A percentile compares a stretch with the other conserved stretches of the same genome.
Conservation (phyloP, 2,113 vertebrate species). For the Vidua macroura region DNA sequence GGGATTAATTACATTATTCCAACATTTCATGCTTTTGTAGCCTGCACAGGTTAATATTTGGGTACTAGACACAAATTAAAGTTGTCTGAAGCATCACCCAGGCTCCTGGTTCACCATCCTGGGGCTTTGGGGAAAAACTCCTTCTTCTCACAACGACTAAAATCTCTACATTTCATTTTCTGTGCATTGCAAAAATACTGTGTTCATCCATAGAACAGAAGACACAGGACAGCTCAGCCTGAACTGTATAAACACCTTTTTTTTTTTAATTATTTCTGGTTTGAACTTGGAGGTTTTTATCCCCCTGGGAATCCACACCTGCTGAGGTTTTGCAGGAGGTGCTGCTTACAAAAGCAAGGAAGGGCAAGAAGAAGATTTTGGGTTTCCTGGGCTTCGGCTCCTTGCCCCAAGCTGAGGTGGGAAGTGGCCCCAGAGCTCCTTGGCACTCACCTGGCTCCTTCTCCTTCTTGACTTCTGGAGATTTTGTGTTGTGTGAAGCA, state of each 20-base stretch:
- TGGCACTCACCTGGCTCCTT: fast-evolving
- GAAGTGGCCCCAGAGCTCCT: fast-evolving
- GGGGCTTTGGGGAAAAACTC: background rate
- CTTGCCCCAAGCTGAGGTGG: background rate
- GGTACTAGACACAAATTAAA: background rate
- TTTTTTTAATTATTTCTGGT: background rate
- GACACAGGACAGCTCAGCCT: background rate
- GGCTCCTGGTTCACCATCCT: background rate
- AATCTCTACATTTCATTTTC: background rate
- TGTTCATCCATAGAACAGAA: fast-evolving
- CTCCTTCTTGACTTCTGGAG: fast-evolving
- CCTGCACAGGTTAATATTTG: background rate
- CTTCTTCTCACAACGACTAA: background rate
- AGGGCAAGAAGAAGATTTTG: fast-evolving
- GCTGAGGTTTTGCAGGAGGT: background rate
- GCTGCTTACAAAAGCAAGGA: background rate
- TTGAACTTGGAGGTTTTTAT: background rate
- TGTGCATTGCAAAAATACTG: fast-evolving
- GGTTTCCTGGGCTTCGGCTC: background rate
- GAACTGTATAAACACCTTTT: fast-evolving
- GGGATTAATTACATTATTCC: conserved; percentile 34
- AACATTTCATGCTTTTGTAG: background rate
- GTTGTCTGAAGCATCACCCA: background rate
- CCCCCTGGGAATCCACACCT: fast-evolving
- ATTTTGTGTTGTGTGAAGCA: background rate